A percentile compares a stretch with the other conserved stretches of the same genome.
phyloP scores from a whole-genome alignment of 2,797 vertebrate species.

The Salmo trutta region DNA sequence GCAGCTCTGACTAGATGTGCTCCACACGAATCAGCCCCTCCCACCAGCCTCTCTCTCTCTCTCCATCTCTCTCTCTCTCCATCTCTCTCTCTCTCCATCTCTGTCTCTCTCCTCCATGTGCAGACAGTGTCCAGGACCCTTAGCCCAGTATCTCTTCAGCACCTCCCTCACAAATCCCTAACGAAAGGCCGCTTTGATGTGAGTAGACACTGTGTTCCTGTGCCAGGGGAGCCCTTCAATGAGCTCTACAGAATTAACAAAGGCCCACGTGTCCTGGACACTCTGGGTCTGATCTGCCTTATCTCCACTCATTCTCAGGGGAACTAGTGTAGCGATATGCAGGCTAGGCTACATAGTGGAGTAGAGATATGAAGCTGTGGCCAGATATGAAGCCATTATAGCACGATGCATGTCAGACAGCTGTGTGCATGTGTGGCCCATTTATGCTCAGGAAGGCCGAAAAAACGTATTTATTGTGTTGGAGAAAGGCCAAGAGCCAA shows the following conservation, averaged over 20 bases:
- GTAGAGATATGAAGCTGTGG: conserved; percentile 12
- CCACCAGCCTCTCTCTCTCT: too few relatives aligned
- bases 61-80: too few relatives aligned
- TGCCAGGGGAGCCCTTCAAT: conserved; percentile 54
- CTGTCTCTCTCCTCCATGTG: neutral
- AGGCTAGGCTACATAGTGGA: conserved; percentile 29
- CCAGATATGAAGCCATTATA: too few relatives aligned
- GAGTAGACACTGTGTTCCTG: conserved; percentile 51
- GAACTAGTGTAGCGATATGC: conserved; percentile 6
- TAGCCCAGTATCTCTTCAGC: conserved; percentile 15
- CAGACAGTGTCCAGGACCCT: too few relatives aligned
- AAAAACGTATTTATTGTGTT: too few relatives aligned
- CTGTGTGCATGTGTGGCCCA: neutral
- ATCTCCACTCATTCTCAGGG: conserved; percentile 9
- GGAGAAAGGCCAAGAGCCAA: too few relatives aligned
- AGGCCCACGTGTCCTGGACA: conserved; percentile 19
- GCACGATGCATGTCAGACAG: neutral
- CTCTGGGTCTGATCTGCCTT: conserved; percentile 32
- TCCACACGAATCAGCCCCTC: neutral
- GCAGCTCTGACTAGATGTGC: too few relatives aligned
- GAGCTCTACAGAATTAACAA: conserved; percentile 45
- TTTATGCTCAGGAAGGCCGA: neutral
- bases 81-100: neutral
- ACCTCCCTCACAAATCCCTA: conserved; percentile 43
- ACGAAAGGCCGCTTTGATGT: conserved; percentile 57